Evolutionary conservation across 2,888 invertebrate species (phyloP), one percentile per base, ranked within the genome.

Genomic region (Sepiola atlantica): DNA sequence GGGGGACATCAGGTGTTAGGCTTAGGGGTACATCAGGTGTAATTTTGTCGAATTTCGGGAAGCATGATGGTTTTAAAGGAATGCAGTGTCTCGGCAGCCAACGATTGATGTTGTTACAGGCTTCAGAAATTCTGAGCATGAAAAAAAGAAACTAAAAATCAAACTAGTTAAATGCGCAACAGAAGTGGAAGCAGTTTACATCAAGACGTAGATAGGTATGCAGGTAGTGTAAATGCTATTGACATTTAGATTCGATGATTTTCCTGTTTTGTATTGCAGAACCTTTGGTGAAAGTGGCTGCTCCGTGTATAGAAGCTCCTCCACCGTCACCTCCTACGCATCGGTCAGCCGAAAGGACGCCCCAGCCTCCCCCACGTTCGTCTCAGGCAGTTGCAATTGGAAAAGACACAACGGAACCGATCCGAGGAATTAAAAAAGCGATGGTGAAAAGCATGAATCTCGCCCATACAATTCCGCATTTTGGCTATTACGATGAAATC

Each of bases 401-500:
- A n/a, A 94, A 96, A 96, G 98, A 98, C 96, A 98, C 97, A 97
- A 98, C 98, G 0, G 98, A 98, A 94, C 98, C 98, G 14, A 98
- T 99, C 20, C 98, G 98, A 96, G 99, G 99, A 35, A 98, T 99
- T 96, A 98, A 98, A 45, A 99, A 98, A 97, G 98, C 98, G 4
- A 99, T 99, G 99, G 98, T 99, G 94, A 99, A 99, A 97, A 98
- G 99, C 0, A 99, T 99, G 99, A 98, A 98, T 0, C 98, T 98
- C 96, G 98, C 99, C 21, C 98, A 98, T 98, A 94, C 95, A 91
- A 97, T 97, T 94, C 99, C 99, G 0, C 99, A 99, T 97, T 99
- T 99, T 97, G 98, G 98, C 10, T 99, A 99, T 97, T 98, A 97
- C 95, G 99, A 99, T 97, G 99, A 99, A 98, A 98, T 99, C 95